phyloP scores from a whole-genome alignment of 1,140 invertebrate species.

The Hylaeus volcanicus region DNA sequence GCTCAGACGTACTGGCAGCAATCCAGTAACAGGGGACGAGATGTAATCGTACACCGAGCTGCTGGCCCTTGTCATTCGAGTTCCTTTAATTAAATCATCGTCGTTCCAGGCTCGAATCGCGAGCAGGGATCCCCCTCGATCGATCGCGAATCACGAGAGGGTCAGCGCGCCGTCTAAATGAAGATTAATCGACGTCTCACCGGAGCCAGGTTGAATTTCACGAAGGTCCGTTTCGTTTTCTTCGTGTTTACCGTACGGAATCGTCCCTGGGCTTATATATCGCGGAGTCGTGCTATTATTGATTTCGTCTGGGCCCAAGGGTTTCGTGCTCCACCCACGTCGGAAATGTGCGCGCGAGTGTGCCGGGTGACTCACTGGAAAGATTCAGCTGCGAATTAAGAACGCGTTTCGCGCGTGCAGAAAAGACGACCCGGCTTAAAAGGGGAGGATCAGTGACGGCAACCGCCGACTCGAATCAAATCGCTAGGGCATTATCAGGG shows the following conservation, averaged over 20 bases:
- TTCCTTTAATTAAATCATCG: constrained; percentile 58
- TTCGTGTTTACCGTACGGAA: background rate
- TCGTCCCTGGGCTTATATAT: constrained; percentile 5
- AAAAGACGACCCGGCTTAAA: too few relatives aligned
- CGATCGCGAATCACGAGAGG: constrained; percentile 39
- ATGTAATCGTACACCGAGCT: constrained; percentile 44
- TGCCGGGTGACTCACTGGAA: constrained; percentile 23
- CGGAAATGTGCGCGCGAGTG: background rate
- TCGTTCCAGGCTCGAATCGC: constrained; percentile 17
- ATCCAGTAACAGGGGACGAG: constrained; percentile 29
- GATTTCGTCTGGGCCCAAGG: constrained; percentile 67
- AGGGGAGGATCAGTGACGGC: too few relatives aligned
- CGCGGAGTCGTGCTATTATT: constrained; percentile 56
- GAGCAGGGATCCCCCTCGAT: background rate
- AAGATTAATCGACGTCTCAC: constrained; percentile 18
- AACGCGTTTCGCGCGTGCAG: background rate
- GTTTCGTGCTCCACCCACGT: constrained; percentile 40
- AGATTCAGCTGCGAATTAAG: constrained; percentile 36
- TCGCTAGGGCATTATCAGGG: too few relatives aligned
- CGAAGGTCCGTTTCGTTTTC: background rate
- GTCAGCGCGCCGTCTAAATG: constrained; percentile 3
- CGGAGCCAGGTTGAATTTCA: constrained; percentile 12
- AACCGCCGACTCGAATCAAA: too few relatives aligned
- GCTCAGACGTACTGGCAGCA: constrained; percentile 11
- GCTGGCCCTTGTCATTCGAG: constrained; percentile 34